A percentile compares a stretch with the other conserved stretches of the same genome.
Evolutionary conservation across 2,113 vertebrate genomes (phyloP).

Genomic region (Labeo catla): DNA sequence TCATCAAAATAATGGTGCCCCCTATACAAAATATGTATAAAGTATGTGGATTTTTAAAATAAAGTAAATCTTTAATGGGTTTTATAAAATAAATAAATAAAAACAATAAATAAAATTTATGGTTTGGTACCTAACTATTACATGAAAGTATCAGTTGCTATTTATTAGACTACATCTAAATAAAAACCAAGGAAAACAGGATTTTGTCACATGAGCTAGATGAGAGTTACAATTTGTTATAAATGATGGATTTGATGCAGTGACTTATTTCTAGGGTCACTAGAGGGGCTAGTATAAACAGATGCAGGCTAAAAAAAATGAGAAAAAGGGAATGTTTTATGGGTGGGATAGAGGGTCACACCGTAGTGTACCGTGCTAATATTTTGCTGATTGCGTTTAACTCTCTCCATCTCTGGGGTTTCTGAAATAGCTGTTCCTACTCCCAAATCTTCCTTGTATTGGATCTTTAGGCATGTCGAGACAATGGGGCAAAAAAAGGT

Average conservation of each 20-base stretch:
- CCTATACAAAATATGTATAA: no score
- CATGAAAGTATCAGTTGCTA: background rate
- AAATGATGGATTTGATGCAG: constrained; percentile 13
- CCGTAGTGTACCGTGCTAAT: constrained; percentile 90
- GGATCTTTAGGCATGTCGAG: constrained; percentile 81
- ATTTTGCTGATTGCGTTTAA: constrained; percentile 92
- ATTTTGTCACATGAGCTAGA: constrained; percentile 32
- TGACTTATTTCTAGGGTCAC: background rate
- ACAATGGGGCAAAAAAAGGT: constrained; percentile 24
- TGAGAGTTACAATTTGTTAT: constrained; percentile 37
- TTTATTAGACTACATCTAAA: background rate
- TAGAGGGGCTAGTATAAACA: constrained; percentile 35
- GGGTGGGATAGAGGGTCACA: constrained; percentile 53
- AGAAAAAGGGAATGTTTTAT: constrained; percentile 4
- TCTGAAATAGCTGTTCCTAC: constrained; percentile 91
- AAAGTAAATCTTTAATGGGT: no score
- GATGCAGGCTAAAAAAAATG: background rate
- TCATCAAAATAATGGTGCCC: no score
- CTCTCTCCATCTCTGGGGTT: constrained; percentile 97
- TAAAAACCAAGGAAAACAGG: background rate
- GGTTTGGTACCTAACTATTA: background rate
- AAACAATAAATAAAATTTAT: background rate
- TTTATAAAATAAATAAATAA: background rate
- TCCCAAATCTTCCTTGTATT: constrained; percentile 91
- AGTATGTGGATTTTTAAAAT: no score